Percentiles rank a stretch among this genome's conserved stretches.
Evolutionary conservation across 64 coral and sea anemone species (phyloP).

Genomic region (Montipora capricornis): DNA sequence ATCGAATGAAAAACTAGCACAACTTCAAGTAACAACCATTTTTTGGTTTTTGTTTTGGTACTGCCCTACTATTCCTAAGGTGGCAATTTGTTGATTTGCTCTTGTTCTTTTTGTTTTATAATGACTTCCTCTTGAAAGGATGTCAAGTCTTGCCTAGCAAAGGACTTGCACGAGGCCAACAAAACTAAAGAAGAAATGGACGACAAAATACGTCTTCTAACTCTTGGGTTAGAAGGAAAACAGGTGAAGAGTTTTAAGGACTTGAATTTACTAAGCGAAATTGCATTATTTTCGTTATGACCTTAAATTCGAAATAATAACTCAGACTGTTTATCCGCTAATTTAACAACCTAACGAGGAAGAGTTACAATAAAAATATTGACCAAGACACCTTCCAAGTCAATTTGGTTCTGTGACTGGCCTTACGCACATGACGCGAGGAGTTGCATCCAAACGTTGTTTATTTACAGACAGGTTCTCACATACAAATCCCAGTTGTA

Average conservation of each 20-base stretch:
- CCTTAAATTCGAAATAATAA: no score
- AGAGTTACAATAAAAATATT: no score
- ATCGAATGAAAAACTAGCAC: background rate
- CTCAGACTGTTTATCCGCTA: no score
- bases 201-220: conserved; percentile 18
- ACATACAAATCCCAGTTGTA: no score
- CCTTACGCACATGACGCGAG: no score
- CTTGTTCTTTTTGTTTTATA: background rate
- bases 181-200: conserved; percentile 15
- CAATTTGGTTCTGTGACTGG: no score
- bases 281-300: background rate
- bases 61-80: background rate
- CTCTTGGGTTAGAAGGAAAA: conserved; percentile 32
- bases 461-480: no score
- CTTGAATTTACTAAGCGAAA: background rate
- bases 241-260: background rate
- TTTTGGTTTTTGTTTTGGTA: background rate
- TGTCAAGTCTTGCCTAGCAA: background rate
- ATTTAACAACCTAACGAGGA: no score
- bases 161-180: background rate
- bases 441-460: no score
- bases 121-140: background rate
- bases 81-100: background rate
- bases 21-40: background rate
- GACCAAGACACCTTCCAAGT: no score